These are phyloP conservation scores for Temnothorax rugatulus DNA, from an alignment of 2,888 invertebrate species.

Conservation along the genomic window DNA sequence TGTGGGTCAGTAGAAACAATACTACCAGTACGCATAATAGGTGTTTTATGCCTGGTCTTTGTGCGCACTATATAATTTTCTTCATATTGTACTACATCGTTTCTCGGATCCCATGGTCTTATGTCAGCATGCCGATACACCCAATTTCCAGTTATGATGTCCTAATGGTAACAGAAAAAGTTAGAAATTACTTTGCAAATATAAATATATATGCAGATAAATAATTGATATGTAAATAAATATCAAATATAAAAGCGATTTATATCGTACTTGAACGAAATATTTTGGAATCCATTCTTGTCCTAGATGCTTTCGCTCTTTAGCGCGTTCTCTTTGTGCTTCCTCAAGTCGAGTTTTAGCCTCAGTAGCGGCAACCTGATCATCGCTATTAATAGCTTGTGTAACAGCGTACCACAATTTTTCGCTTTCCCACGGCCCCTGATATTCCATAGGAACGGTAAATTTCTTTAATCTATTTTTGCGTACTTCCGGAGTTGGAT, in stretches of 20 bases:
- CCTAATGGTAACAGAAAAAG: conserved; percentile 75
- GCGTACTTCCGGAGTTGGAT: conserved; percentile 91
- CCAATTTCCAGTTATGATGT: conserved; percentile 89
- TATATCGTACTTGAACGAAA: conserved; percentile 89
- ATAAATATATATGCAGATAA: neutral
- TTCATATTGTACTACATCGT: conserved; percentile 96
- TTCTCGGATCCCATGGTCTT: conserved; percentile 95
- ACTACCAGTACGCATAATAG: conserved; percentile 91
- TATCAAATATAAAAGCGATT: neutral
- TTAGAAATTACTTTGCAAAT: conserved; percentile 18
- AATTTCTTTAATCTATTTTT: conserved; percentile 91
- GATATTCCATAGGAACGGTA: conserved; percentile 92
- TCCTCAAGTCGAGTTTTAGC: conserved; percentile 97
- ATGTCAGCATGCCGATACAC: conserved; percentile 93
- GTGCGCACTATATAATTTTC: conserved; percentile 93
- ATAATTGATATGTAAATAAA: neutral
- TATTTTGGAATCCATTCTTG: conserved; percentile 91
- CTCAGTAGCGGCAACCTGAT: conserved; percentile 95
- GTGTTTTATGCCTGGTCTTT: conserved; percentile 91
- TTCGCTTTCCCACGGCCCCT: conserved; percentile 94
- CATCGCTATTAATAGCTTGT: conserved; percentile 93
- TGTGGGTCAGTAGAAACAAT: conserved; percentile 90
- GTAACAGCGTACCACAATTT: conserved; percentile 95
- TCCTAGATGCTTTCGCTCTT: conserved; percentile 89
- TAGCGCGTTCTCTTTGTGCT: conserved; percentile 92